phyloP scores from a whole-genome alignment of 92 coral and sea anemone genomes.

The Porites lobata region DNA sequence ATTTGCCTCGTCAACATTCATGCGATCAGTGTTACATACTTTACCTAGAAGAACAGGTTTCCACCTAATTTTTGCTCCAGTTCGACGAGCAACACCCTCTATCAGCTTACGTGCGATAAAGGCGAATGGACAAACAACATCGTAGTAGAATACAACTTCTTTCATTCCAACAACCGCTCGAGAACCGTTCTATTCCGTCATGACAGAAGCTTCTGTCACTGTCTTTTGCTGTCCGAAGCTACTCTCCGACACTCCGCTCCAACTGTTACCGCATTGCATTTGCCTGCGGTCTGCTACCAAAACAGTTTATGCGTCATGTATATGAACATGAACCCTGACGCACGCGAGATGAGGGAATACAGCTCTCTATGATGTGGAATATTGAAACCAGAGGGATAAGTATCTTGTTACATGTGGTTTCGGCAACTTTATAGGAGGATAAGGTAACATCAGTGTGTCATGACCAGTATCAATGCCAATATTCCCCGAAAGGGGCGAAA shows the following conservation, averaged over 20 bases:
- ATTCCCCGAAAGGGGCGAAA: conserved; percentile 1
- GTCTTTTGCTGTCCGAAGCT: too few species aligned
- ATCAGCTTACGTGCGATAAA: conserved; percentile 90
- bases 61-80: conserved; percentile 90
- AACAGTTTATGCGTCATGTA: too few species aligned
- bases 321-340: too few species aligned
- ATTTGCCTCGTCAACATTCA: too few species aligned
- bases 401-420: not conserved
- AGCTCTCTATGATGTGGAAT: not conserved
- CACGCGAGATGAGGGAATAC: too few species aligned
- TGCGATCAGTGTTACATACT: not conserved
- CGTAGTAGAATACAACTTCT: conserved; percentile 91
- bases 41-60: conserved; percentile 94
- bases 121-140: conserved; percentile 97
- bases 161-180: conserved; percentile 56
- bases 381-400: not conserved
- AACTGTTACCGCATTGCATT: too few species aligned
- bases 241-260: too few species aligned
- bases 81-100: conserved; percentile 85
- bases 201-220: too few species aligned
- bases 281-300: too few species aligned
- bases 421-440: conserved; percentile 21
- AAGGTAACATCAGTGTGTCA: not conserved
- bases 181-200: not conserved
- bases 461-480: conserved; percentile 3